Percentiles rank a stretch among this genome's conserved stretches.
phyloP scores from a whole-genome alignment of 1,140 invertebrate species.

The Anthonomus grandis region DNA sequence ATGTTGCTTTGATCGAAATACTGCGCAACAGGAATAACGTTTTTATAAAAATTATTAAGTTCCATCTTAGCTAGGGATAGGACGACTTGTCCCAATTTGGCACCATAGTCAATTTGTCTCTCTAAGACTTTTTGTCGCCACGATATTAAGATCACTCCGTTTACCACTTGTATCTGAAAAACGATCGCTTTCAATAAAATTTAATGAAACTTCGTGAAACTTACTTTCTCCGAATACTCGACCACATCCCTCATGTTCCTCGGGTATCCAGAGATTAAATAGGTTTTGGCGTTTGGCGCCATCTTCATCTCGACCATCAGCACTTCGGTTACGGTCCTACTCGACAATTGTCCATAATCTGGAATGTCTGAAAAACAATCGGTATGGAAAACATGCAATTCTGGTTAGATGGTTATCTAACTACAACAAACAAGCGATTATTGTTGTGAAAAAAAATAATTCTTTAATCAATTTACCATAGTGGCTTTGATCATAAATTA shows the following conservation, averaged over 20 bases:
- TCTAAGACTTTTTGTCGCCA: conserved; percentile 82
- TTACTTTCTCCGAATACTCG: conserved; percentile 86
- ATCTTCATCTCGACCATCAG: conserved; percentile 93
- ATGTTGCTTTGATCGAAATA: conserved; percentile 85
- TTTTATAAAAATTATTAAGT: conserved; percentile 82
- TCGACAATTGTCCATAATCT: conserved; percentile 78
- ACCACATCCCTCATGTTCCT: conserved; percentile 87
- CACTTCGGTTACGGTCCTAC: conserved; percentile 82
- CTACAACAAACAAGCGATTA: too few relatives aligned
- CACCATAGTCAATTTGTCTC: conserved; percentile 85
- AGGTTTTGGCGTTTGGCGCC: conserved; percentile 83
- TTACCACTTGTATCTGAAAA: conserved; percentile 79
- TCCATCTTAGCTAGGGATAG: conserved; percentile 82
- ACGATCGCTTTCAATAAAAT: background rate
- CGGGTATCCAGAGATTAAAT: conserved; percentile 94
- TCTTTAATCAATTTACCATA: too few relatives aligned
- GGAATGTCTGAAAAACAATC: conserved; percentile 67
- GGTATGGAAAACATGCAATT: too few relatives aligned
- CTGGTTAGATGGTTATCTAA: too few relatives aligned
- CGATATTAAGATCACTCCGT: conserved; percentile 77
- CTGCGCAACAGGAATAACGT: conserved; percentile 84
- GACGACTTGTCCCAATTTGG: conserved; percentile 81
- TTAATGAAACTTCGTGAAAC: too few relatives aligned
- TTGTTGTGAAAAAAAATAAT: too few relatives aligned
- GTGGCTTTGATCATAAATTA: too few relatives aligned